Conservation (phyloP, 2,113 vertebrate species). For the Cricetomys ansorgei region DNA sequence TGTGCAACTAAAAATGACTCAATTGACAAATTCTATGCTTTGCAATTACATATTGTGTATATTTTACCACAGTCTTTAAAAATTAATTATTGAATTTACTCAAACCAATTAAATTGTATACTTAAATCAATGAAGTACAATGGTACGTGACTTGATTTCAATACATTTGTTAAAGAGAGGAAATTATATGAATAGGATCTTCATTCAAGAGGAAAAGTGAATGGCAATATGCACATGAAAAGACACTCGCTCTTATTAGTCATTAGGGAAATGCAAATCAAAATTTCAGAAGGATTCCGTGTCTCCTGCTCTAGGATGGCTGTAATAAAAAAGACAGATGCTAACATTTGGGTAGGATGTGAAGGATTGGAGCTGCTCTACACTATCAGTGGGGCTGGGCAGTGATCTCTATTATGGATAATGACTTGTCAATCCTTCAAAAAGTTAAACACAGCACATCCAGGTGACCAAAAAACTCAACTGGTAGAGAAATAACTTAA, state of each 20-base stretch:
- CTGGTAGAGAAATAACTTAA: not conserved
- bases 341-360: not conserved
- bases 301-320: not conserved
- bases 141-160: not conserved
- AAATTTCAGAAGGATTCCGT: not conserved
- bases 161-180: conserved; percentile 32
- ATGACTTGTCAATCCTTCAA: not conserved
- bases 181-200: not conserved
- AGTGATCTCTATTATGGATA: not conserved
- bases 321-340: not conserved
- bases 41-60: not conserved
- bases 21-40: not conserved
- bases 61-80: not conserved
- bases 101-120: not conserved
- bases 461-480: not conserved
- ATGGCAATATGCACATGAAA: not conserved
- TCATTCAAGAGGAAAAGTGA: not conserved
- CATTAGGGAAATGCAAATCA: conserved; percentile 6
- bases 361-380: not conserved
- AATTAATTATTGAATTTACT: not conserved
- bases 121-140: not conserved
- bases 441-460: not conserved
- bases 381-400: not conserved
- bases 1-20: not conserved
- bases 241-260: not conserved